Conservation (phyloP, 2,797 vertebrate genomes). For the Simalia tracyae region DNA sequence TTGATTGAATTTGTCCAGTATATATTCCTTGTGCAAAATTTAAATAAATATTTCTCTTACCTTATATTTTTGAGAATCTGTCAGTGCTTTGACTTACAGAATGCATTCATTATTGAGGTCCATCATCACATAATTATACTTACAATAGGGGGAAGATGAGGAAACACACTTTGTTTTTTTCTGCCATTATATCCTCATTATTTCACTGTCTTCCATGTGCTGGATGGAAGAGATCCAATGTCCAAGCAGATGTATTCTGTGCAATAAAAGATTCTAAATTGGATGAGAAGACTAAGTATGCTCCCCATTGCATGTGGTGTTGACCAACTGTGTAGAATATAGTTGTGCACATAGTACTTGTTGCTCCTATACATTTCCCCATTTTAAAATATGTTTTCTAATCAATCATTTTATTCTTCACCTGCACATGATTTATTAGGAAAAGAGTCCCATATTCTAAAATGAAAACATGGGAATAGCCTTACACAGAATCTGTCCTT, state of each 20-base stretch:
- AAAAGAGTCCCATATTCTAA: too few species aligned
- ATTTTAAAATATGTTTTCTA: too few species aligned
- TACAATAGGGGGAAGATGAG: neutral
- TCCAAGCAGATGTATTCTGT: neutral
- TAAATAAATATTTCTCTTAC: conserved; percentile 98
- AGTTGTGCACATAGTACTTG: too few species aligned
- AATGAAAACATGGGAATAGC: too few species aligned
- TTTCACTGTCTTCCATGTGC: neutral
- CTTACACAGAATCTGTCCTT: too few species aligned
- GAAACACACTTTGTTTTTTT: neutral
- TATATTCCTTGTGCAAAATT: conserved; percentile 93
- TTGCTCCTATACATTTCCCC: too few species aligned
- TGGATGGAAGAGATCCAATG: neutral
- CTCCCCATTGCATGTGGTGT: neutral
- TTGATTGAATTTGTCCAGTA: conserved; percentile 81
- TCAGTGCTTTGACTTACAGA: conserved; percentile 16
- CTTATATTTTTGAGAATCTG: conserved; percentile 55
- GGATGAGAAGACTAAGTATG: neutral
- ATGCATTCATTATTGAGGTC: neutral
- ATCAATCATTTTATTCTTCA: too few species aligned
- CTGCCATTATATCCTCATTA: neutral
- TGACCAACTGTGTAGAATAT: too few species aligned
- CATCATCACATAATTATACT: neutral
- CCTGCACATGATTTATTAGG: too few species aligned
- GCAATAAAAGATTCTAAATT: neutral